Evolutionary conservation across 2,797 vertebrate species (phyloP).

Genomic region (Chloroceryle amazona): DNA sequence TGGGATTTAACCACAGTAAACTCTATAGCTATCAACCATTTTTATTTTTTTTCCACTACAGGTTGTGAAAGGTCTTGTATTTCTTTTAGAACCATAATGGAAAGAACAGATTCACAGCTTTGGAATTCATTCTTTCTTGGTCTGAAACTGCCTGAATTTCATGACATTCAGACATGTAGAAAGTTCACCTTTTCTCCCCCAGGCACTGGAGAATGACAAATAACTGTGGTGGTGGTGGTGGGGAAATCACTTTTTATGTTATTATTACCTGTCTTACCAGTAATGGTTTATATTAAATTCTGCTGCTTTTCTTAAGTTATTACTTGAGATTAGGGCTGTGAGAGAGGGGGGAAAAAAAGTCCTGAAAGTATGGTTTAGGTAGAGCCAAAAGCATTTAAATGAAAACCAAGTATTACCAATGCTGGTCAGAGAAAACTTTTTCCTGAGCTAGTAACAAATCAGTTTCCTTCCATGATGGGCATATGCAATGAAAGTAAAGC

Average conservation of each 20-base stretch:
- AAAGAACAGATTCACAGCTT: conserved; percentile 68
- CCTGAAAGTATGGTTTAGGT: conserved; percentile 62
- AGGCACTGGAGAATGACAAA: conserved; percentile 58
- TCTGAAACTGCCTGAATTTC: conserved; percentile 59
- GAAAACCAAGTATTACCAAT: conserved; percentile 28
- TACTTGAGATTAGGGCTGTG: conserved; percentile 51
- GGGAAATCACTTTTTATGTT: conserved; percentile 67
- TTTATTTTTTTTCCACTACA: conserved; percentile 8
- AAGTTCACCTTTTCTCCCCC: conserved; percentile 70
- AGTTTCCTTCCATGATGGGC: background rate
- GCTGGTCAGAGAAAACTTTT: background rate
- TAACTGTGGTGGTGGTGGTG: conserved; percentile 44
- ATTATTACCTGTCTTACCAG: conserved; percentile 68
- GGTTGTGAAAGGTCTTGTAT: conserved; percentile 36
- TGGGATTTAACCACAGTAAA: conserved; percentile 5
- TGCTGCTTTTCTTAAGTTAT: conserved; percentile 62
- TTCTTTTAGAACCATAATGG: conserved; percentile 60
- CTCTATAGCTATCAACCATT: conserved; percentile 10
- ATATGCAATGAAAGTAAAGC: background rate
- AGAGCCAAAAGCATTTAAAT: conserved; percentile 62
- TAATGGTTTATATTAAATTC: conserved; percentile 70
- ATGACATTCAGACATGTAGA: conserved; percentile 57
- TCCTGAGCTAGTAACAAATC: background rate
- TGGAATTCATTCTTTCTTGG: conserved; percentile 50
- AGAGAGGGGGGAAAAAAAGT: background rate